Percentiles rank a stretch among this genome's conserved stretches.
Evolutionary conservation across 2,888 invertebrate genomes (phyloP).

Genomic region (Napeogenes inachia): DNA sequence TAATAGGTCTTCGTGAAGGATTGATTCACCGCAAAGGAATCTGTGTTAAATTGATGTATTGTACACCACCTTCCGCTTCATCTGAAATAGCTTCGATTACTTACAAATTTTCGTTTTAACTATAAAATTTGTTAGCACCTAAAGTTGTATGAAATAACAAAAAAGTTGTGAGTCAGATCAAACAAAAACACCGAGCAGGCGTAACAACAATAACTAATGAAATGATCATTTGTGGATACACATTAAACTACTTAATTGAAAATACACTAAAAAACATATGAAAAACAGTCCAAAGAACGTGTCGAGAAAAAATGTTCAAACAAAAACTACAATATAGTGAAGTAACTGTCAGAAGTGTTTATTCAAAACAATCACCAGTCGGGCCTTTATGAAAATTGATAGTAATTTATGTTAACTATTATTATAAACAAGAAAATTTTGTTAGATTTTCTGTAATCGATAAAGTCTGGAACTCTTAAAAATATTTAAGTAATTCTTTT

Average conservation of each 20-base stretch:
- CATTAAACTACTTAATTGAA: conserved; percentile 36
- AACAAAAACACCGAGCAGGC: conserved; percentile 27
- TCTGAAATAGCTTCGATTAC: conserved; percentile 20
- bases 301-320: conserved; percentile 29
- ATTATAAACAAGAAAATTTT: no score
- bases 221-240: conserved; percentile 40
- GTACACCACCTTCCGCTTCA: conserved; percentile 33
- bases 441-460: no score
- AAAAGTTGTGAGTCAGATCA: conserved; percentile 29
- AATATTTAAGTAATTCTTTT: no score
- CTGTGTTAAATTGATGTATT: conserved; percentile 58
- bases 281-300: conserved; percentile 35
- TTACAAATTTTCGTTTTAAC: conserved; percentile 16
- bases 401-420: no score
- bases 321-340: conserved; percentile 35
- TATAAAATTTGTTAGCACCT: conserved; percentile 28
- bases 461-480: no score
- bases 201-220: conserved; percentile 36
- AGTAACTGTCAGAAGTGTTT: conserved; percentile 31
- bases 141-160: conserved; percentile 27
- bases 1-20: conserved; percentile 73
- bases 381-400: no score
- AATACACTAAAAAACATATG: conserved; percentile 34
- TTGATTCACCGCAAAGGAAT: conserved; percentile 61
- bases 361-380: no score